Evolutionary conservation across 2,797 vertebrate genomes (phyloP), one percentile per base, ranked within the genome.

Genomic region (Notoglanidium macrostoma): DNA sequence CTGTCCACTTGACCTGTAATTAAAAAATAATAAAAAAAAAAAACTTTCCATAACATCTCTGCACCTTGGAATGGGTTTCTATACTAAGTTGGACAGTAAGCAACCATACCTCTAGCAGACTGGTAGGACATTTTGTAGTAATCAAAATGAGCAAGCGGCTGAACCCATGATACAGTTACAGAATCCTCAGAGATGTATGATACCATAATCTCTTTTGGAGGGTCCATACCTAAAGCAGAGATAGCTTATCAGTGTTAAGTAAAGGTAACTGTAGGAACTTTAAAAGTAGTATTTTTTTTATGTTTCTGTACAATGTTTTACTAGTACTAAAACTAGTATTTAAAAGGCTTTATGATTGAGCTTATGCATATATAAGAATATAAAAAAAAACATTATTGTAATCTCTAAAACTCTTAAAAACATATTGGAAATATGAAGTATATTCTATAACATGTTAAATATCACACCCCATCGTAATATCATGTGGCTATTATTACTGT

Each of bases 51-150:
- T 35, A 78, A 32, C 15, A 19, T 81, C 23, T 79, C 46, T n/a
- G 19, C 19, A 59, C 5, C 1, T 49, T 44, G 51, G 32, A 82
- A 49, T 17, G 1, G 29, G 14, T 10, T 67, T 40, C 17, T 14
- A 29, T 59, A 70, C 11, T 59, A 46, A 51, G n/a, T 35, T 10
- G 6, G 7, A n/a, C 9, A 29, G 88, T 61, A 88, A 23, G 29
- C n/a, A 10, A 68, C 3, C 11, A 46, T 95, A 99, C 98, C 97
- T 98, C 95, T 96, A 0, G 94, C 94, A 7, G 97, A 96, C 72
- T 96, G 95, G 92, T 97, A 98, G 8, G 97, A 97, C 87, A 99
- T 95, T 87, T 97, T 97, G 35, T 99, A 99, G 92, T 98, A 97
- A 91, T 98, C 97, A 4, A 99, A 97, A 9, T 94, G 86, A 86